A percentile compares a stretch with the other conserved stretches of the same genome.
Conservation (phyloP, 1,140 invertebrate genomes). For the Dinothrombium tinctorium region DNA sequence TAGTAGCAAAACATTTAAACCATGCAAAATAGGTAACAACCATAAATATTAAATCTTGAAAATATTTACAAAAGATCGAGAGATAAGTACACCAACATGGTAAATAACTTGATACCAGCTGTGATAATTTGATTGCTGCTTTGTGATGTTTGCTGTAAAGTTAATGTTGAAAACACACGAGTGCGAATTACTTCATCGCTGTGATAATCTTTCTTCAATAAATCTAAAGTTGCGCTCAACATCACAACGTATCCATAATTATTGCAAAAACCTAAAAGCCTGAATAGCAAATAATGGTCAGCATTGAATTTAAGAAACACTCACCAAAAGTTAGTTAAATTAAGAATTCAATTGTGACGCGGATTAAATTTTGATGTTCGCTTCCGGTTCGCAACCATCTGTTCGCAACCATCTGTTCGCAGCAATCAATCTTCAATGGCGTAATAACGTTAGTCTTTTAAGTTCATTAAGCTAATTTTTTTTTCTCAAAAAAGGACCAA, state of each 20-base stretch:
- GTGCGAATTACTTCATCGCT: constrained; percentile 29
- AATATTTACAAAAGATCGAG: constrained; percentile 54
- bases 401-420: too few species aligned
- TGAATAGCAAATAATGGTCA: too few species aligned
- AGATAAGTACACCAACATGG: constrained; percentile 68
- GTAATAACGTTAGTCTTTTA: too few species aligned
- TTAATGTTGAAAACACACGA: constrained; percentile 58
- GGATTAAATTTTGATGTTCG: too few species aligned
- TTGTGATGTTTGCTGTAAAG: constrained; percentile 18
- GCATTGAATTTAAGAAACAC: too few species aligned
- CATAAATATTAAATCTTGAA: constrained; percentile 41
- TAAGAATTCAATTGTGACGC: too few species aligned
- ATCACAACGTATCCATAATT: constrained; percentile 75
- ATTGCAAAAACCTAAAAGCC: constrained; percentile 63
- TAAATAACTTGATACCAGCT: constrained; percentile 60
- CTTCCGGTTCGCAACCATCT: too few species aligned
- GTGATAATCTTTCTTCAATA: constrained; percentile 30
- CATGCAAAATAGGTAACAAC: constrained; percentile 46
- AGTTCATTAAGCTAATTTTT: too few species aligned
- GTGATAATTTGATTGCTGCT: constrained; percentile 18
- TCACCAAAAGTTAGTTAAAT: too few species aligned
- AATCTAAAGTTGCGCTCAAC: constrained; percentile 60
- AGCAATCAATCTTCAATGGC: too few species aligned
- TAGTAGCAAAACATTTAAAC: constrained; percentile 39
- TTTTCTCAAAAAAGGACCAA: too few species aligned